Base-by-base conservation (phyloP, 30 jellyfish, hydroid and myxozoan species). In the Aurelia sp. region DNA sequence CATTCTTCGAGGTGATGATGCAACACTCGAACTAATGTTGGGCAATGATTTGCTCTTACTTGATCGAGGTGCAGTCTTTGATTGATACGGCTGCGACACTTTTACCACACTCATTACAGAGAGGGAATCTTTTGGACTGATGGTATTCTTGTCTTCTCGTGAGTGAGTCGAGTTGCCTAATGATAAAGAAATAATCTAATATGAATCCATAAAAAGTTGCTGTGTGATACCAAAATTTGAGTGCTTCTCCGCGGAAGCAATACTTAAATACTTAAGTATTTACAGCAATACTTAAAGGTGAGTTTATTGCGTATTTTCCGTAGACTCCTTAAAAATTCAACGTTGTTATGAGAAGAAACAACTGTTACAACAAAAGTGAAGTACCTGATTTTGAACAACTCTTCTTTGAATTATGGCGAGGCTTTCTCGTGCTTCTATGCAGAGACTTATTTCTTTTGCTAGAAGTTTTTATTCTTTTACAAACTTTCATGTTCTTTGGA, bases 31-130 rank as follows among this genome's bases (percentile, higher is more conserved):
- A 58, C 33, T 40, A 41, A 84, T 40, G 53, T 69, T 71, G 0
- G 93, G 93, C 52, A 84, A 50, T n/a, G 93, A 44, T 58, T 30
- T 82, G 66, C 71, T 69, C 47, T 21, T 64, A 1, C 9, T 47
- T 57, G 71, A 68, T 70, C 19, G 59, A 74, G 20, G 21, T 13
- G 37, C 6, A 21, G 37, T 27, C 23, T 70, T 50, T 55, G 86
- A n/a, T 12, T 5, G 13, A 20, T 17, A 19, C 18, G 40, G 13
- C 6, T 74, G 60, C 23, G 16, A 53, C 11, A 48, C 37, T 22
- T 74, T 74, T 21, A 6, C 16, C 33, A 13, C n/a, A 3, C 21
- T 31, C 37, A 37, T 66, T 21, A 37, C 17, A 11, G 47, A 17
- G 78, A 20, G 6, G 16, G 50, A 52, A 20, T 48, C 40, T n/a